Evolutionary conservation across 2,113 vertebrate genomes (phyloP).

Genomic region (Vulpes vulpes): DNA sequence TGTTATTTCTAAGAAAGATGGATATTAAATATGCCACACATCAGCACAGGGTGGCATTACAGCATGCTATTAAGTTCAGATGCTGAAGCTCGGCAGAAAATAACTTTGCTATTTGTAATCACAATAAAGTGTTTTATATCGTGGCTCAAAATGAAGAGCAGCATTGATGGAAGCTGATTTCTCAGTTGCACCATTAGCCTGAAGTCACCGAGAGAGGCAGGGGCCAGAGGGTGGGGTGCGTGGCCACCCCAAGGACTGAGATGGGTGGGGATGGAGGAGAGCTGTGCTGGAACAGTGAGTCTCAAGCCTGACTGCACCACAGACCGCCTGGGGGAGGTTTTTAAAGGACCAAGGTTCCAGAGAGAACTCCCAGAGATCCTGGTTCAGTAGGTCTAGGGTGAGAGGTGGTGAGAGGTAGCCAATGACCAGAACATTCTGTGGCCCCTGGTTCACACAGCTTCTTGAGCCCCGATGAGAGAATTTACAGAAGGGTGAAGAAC

Average conservation of each 20-base stretch:
- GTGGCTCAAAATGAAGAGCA: conserved; percentile 82
- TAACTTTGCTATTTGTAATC: conserved; percentile 88
- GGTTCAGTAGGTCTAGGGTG: neutral
- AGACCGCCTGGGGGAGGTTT: neutral
- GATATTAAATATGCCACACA: conserved; percentile 90
- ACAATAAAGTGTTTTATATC: conserved; percentile 84
- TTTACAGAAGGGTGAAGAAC: neutral
- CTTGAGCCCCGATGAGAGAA: neutral
- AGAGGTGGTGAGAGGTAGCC: fast-evolving
- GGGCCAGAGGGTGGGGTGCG: neutral
- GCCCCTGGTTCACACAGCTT: neutral
- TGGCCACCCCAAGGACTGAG: neutral
- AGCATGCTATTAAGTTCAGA: conserved; percentile 87
- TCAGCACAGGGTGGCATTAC: conserved; percentile 85
- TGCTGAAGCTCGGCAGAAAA: conserved; percentile 84
- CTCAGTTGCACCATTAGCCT: conserved; percentile 73
- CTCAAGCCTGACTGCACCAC: neutral
- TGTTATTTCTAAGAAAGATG: conserved; percentile 88
- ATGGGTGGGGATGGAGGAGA: neutral
- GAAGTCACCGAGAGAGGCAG: conserved; percentile 7
- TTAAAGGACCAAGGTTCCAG: neutral
- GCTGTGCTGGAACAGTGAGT: fast-evolving
- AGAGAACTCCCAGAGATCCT: neutral
- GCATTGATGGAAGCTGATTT: conserved; percentile 83
- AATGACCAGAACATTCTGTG: conserved; percentile 26